Base-by-base conservation (phyloP, 1,140 invertebrate genomes). In the Propsilocerus akamusi region DNA sequence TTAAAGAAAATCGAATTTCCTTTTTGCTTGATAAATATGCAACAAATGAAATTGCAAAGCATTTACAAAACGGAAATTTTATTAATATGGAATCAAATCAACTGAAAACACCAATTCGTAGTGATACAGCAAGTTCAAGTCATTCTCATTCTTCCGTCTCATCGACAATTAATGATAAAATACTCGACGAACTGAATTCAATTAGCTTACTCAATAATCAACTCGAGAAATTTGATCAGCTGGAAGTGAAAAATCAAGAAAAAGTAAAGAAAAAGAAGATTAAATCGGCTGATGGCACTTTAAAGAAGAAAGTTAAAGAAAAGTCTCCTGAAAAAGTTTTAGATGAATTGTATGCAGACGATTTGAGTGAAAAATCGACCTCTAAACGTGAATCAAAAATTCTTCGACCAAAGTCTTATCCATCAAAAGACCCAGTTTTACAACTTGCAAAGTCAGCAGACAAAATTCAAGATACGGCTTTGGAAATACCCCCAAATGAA, bases 331-430 rank as follows among this genome's bases (percentile, higher is more conserved):
- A 65, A 58, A 26, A 63, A 58, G n/a, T n/a, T 57, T 1, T 61
- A 56, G 30, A 55, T 59, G 2, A 65, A 61, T 41, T 61, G 62
- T 5, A 56, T 23, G 32, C 28, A 4, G n/a, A 17, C 6, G 53
- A 57, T 14, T 17, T 20, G 12, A 50, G 5, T 24, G 7, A 5
- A n/a, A 46, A 12, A 28, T 46, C 37, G 14, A 17, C 37, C 17
- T 10, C 51, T 0, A 54, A 53, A n/a, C 67, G 61, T 54, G 68
- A 74, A 53, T 77, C 76, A 2, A 76, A 73, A 65, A 54, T 80
- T 22, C 68, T 71, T 12, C 60, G 77, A 37, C 77, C 76, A 6
- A 72, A 71, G 48, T 72, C 70, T 17, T 72, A 69, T 54, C 70
- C 69, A 25, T 64, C 57, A 50, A 65, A 65, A 28, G 63, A 63